Percentiles rank a stretch among this genome's conserved stretches.
These are phyloP conservation scores for Harpagoxenus sublaevis DNA, from an alignment of 2,888 invertebrate species.

Conservation along the genomic window DNA sequence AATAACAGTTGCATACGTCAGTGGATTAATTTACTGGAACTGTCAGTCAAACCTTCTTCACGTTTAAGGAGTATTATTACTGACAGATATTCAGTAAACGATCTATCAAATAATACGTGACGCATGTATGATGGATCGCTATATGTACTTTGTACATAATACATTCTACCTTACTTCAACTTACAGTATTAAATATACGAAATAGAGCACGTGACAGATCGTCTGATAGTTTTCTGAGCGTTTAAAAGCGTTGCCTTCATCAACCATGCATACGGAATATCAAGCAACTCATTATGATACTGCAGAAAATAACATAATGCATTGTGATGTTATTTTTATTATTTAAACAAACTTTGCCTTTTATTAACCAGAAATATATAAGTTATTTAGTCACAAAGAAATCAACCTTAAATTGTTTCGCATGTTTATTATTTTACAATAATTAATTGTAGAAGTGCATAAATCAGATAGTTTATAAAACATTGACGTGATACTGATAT, in stretches of 20 bases:
- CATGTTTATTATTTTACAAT: not conserved
- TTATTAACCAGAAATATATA: not conserved
- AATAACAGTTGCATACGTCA: not conserved
- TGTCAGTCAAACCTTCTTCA: constrained; percentile 28
- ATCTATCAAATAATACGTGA: constrained; percentile 54
- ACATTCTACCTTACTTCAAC: constrained; percentile 19
- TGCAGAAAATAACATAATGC: not conserved
- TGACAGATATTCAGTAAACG: constrained; percentile 44
- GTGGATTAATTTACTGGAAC: not conserved
- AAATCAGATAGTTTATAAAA: not conserved
- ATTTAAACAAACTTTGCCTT: not conserved
- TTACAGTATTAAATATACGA: constrained; percentile 35
- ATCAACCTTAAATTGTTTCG: not conserved
- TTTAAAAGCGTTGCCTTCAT: constrained; percentile 10
- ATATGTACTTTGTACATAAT: constrained; percentile 1
- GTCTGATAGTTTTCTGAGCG: constrained; percentile 20
- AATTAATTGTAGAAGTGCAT: not conserved
- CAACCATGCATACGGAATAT: not conserved
- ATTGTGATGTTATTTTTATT: not conserved
- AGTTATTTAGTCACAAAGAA: not conserved
- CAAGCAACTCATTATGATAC: not conserved
- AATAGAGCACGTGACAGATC: constrained; percentile 45
- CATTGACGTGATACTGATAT: not conserved
- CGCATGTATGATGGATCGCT: constrained; percentile 41
- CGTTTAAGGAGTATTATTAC: constrained; percentile 45